These are phyloP conservation scores for Eudyptes chrysolophus DNA, from an alignment of 2,113 vertebrate species.

Conservation along the genomic window DNA sequence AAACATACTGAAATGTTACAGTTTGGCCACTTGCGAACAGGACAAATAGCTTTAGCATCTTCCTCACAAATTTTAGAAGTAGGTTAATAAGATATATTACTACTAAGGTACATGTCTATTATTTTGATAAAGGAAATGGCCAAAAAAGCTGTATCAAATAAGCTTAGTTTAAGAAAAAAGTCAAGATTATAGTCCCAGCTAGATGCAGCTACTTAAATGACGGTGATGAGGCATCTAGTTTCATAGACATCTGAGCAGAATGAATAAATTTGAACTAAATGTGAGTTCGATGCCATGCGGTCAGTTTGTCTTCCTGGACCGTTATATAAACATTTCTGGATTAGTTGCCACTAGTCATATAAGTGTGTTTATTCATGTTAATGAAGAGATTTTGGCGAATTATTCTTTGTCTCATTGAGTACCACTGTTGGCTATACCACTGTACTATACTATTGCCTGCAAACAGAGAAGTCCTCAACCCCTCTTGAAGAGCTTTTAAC, in stretches of 20 bases:
- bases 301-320: neutral
- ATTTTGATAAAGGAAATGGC: neutral
- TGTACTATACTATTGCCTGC: neutral
- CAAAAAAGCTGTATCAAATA: neutral
- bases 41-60: neutral
- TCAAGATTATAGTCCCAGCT: neutral
- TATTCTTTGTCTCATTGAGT: neutral
- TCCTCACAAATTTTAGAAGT: neutral
- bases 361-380: neutral
- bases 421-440: neutral
- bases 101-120: neutral
- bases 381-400: neutral
- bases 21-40: neutral
- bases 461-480: neutral
- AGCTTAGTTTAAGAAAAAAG: neutral
- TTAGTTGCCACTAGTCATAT: neutral
- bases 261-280: neutral
- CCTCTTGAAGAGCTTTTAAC: neutral
- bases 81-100: neutral
- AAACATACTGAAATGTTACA: neutral
- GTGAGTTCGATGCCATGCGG: neutral
- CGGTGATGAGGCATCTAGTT: neutral
- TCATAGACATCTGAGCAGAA: neutral
- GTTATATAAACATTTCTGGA: neutral
- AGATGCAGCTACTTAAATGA: neutral